phyloP scores from a whole-genome alignment of 2,888 invertebrate species.

The Coecobrya sp. region DNA sequence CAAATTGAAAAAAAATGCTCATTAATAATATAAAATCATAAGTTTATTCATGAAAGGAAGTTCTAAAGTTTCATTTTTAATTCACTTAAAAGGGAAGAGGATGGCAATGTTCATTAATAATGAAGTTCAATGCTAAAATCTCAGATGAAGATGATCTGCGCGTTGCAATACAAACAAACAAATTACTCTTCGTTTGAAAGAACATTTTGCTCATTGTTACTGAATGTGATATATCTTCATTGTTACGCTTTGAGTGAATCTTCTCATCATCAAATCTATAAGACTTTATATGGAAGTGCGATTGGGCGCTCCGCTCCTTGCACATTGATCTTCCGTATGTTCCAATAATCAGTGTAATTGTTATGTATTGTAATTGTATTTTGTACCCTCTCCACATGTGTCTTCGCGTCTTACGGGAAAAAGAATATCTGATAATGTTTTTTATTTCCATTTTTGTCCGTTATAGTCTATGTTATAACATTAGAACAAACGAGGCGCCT shows the following conservation, averaged over 20 bases:
- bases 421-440: not conserved
- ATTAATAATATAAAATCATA: not conserved
- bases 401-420: not conserved
- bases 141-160: too few relatives aligned
- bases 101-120: not conserved
- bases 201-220: not conserved
- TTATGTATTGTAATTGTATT: slow-evolving; percentile 9
- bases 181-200: not conserved
- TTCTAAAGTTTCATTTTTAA: not conserved
- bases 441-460: not conserved
- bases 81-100: not conserved
- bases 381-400: not conserved
- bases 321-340: not conserved
- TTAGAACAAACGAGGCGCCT: not conserved
- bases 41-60: not conserved
- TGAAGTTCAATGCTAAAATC: slow-evolving; percentile 66
- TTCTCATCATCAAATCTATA: not conserved
- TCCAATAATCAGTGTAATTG: slow-evolving; percentile 4
- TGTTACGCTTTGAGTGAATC: not conserved
- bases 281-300: not conserved
- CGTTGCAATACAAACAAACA: not conserved
- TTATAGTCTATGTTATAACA: not conserved
- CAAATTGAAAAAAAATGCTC: not conserved
- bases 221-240: not conserved
- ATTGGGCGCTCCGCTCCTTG: not conserved